Evolutionary conservation across 2,888 invertebrate species (phyloP).

Genomic region (Leptogaster cylindrica): DNA sequence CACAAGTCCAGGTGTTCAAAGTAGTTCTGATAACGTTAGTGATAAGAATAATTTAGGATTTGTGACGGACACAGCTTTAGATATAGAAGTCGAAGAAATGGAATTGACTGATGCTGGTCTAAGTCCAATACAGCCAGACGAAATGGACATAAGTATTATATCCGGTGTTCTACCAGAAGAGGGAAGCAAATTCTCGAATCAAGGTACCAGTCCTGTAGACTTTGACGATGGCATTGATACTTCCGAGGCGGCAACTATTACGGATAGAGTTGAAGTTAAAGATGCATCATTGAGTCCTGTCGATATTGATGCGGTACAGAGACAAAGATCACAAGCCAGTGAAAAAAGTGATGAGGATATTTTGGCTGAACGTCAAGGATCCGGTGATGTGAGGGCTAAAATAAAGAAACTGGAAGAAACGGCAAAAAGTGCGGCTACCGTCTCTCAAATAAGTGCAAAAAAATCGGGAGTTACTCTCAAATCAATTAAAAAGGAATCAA

Average conservation of each 20-base stretch:
- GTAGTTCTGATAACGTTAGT: slow-evolving; percentile 52
- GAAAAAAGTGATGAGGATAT: slow-evolving; percentile 58
- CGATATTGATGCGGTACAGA: slow-evolving; percentile 53
- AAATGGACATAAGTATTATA: slow-evolving; percentile 56
- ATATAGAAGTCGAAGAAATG: slow-evolving; percentile 62
- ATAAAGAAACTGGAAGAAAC: slow-evolving; percentile 66
- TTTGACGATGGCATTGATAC: slow-evolving; percentile 63
- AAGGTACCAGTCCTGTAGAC: slow-evolving; percentile 64
- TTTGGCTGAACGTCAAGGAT: slow-evolving; percentile 57
- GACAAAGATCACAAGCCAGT: neutral
- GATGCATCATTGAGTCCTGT: slow-evolving; percentile 66
- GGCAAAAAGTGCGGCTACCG: slow-evolving; percentile 53
- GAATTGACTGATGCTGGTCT: slow-evolving; percentile 66
- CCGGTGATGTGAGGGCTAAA: slow-evolving; percentile 66
- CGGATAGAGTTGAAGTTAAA: slow-evolving; percentile 64
- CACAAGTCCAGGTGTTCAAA: slow-evolving; percentile 61
- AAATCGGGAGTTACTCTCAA: slow-evolving; percentile 50
- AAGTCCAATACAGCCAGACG: slow-evolving; percentile 66
- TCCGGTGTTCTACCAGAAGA: slow-evolving; percentile 59
- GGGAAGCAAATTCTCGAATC: slow-evolving; percentile 61
- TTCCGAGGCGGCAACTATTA: slow-evolving; percentile 64
- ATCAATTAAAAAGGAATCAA: slow-evolving; percentile 53
- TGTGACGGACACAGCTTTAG: slow-evolving; percentile 62
- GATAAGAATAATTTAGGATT: slow-evolving; percentile 54
- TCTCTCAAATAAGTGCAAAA: slow-evolving; percentile 55